A percentile compares a stretch with the other conserved stretches of the same genome.
Conservation (phyloP, 2,797 vertebrate genomes). For the Tapirus indicus region DNA sequence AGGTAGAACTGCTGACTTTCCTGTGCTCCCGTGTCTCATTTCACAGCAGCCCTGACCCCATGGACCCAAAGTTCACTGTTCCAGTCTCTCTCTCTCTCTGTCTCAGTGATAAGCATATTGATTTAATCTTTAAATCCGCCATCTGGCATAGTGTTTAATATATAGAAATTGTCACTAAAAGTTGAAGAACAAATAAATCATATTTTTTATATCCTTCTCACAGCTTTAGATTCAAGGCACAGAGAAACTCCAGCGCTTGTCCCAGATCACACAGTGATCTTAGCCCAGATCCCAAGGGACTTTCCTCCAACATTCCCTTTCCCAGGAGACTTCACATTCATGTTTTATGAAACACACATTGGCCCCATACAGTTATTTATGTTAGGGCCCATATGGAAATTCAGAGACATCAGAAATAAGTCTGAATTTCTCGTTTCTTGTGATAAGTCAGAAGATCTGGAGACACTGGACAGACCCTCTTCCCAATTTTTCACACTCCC, state of each 20-base stretch:
- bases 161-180: slow-evolving; percentile 16
- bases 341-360: background rate
- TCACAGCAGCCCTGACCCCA: background rate
- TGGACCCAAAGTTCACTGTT: background rate
- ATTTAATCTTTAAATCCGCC: slow-evolving; percentile 49
- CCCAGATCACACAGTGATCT: background rate
- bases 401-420: background rate
- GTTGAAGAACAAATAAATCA: background rate
- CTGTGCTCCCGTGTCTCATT: background rate
- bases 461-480: background rate
- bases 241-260: background rate
- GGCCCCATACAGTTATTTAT: background rate
- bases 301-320: background rate
- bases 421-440: background rate
- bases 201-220: background rate
- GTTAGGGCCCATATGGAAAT: background rate
- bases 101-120: background rate
- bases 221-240: background rate
- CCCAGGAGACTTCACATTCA: background rate
- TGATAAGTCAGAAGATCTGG: background rate
- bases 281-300: background rate
- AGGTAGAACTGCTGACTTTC: background rate
- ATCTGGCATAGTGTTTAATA: slow-evolving; percentile 55
- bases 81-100: background rate
- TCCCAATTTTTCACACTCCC: background rate